Evolutionary conservation across 2,797 vertebrate genomes (phyloP).

Genomic region (Pangasius djambal): DNA sequence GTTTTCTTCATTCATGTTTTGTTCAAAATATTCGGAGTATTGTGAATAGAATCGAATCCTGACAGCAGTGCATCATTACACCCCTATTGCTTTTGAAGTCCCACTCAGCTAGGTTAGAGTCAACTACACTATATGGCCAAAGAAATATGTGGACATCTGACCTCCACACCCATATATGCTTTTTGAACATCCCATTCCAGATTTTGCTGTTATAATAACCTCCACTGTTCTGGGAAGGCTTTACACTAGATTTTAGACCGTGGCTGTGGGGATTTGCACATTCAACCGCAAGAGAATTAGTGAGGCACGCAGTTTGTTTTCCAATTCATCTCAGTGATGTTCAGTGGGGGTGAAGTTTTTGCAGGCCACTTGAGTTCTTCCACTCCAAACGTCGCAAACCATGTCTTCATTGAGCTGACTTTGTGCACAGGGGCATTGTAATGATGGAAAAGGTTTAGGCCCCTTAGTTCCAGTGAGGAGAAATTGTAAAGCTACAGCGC

Average conservation of each 20-base stretch:
- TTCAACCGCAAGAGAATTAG: background rate
- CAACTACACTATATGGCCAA: background rate
- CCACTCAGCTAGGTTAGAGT: background rate
- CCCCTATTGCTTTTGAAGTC: background rate
- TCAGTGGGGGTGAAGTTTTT: background rate
- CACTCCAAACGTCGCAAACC: background rate
- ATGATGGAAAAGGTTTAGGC: background rate
- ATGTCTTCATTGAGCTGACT: background rate
- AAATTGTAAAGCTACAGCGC: background rate
- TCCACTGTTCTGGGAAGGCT: background rate
- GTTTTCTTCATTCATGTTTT: background rate
- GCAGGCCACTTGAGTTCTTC: background rate
- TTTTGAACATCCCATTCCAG: background rate
- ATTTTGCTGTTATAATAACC: background rate
- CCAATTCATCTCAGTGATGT: background rate
- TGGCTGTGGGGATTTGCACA: background rate
- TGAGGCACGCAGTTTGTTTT: background rate
- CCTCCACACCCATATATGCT: background rate
- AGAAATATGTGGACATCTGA: background rate
- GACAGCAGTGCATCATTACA: background rate
- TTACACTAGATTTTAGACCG: background rate
- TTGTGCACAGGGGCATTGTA: background rate
- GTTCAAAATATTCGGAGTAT: background rate
- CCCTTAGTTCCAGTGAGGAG: background rate
- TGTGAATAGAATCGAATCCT: background rate